Conservation (phyloP, 2,888 invertebrate species). For the Drosophila prostipennis region DNA sequence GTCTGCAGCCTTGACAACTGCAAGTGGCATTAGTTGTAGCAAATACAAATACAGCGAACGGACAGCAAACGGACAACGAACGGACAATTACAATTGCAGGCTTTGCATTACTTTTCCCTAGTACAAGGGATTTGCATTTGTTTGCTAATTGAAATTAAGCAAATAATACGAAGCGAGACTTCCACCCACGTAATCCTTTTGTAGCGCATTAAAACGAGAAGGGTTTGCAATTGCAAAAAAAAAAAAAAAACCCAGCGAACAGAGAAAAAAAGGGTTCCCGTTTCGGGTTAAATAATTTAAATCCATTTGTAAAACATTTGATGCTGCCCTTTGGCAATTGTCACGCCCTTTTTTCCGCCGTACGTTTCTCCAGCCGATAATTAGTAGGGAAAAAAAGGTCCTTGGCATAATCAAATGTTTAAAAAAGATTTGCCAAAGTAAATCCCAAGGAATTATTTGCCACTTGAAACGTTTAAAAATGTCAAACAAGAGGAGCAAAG, state of each 20-base stretch:
- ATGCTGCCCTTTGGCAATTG: slow-evolving; percentile 60
- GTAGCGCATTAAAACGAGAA: slow-evolving; percentile 73
- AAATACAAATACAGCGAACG: slow-evolving; percentile 4
- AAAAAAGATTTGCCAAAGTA: slow-evolving; percentile 75
- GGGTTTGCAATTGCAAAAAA: slow-evolving; percentile 12
- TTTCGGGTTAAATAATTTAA: slow-evolving; percentile 71
- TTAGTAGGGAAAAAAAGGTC: slow-evolving; percentile 64
- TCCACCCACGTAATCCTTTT: slow-evolving; percentile 83
- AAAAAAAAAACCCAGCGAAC: background rate
- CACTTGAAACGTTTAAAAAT: slow-evolving; percentile 82
- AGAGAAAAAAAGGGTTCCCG: slow-evolving; percentile 25
- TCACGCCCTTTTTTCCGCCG: slow-evolving; percentile 28
- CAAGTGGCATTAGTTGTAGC: slow-evolving; percentile 75
- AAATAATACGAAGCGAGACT: slow-evolving; percentile 59
- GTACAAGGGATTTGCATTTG: slow-evolving; percentile 73
- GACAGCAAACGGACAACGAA: slow-evolving; percentile 5
- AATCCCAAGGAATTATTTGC: slow-evolving; percentile 80
- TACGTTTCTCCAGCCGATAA: slow-evolving; percentile 53
- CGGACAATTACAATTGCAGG: slow-evolving; percentile 39
- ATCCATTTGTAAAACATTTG: slow-evolving; percentile 79
- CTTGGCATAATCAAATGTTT: slow-evolving; percentile 63
- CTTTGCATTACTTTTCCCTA: slow-evolving; percentile 49
- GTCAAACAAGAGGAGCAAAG: slow-evolving; percentile 60
- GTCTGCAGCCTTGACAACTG: slow-evolving; percentile 78
- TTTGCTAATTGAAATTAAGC: slow-evolving; percentile 80